Conservation (phyloP, 1,140 invertebrate species). For the Spodoptera litura region DNA sequence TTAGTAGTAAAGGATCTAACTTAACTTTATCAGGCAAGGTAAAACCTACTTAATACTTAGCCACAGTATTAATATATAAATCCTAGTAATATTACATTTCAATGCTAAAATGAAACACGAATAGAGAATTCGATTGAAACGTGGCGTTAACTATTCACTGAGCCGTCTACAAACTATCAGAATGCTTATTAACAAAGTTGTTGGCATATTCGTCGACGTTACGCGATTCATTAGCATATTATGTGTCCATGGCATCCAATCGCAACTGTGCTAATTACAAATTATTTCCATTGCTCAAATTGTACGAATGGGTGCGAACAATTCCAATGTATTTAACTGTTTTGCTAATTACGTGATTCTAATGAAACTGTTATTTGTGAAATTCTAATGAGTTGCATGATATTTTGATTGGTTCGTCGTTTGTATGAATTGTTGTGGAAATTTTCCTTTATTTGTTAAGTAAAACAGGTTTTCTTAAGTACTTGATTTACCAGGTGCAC, state of each 20-base stretch:
- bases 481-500: too few relatives aligned
- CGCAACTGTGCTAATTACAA: conserved; percentile 9
- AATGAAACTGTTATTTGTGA: not conserved
- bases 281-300: conserved; percentile 4
- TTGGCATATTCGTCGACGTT: not conserved
- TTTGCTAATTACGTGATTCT: conserved; percentile 5
- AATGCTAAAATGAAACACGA: too few relatives aligned
- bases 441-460: too few relatives aligned
- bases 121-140: not conserved
- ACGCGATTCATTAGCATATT: conserved; percentile 20
- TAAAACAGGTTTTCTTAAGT: too few relatives aligned
- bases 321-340: not conserved
- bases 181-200: conserved; percentile 30
- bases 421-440: too few relatives aligned
- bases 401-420: too few relatives aligned
- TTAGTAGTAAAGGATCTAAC: too few relatives aligned
- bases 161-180: not conserved
- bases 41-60: too few relatives aligned
- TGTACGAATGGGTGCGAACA: not conserved
- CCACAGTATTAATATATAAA: too few relatives aligned
- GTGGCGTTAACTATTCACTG: not conserved
- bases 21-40: too few relatives aligned
- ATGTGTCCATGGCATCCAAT: conserved; percentile 28
- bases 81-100: too few relatives aligned
- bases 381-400: too few relatives aligned